Base-by-base conservation (phyloP, 2,113 vertebrate species). In the Phalacrocorax aristotelis region DNA sequence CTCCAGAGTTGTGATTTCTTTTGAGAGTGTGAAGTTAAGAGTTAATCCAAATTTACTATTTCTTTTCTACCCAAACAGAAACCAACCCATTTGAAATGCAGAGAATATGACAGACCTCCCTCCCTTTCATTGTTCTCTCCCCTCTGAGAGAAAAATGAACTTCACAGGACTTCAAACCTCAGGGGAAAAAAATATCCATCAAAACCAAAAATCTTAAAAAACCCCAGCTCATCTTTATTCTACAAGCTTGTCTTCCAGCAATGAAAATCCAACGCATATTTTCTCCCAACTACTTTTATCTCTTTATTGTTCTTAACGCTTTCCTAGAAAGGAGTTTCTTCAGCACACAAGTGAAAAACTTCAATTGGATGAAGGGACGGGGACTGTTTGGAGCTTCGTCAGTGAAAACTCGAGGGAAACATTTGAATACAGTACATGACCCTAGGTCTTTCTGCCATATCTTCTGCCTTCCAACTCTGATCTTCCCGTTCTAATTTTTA, bases 161-260 rank as follows among this genome's bases (percentile, higher is more conserved):
- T 97, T 94, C 89, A 87, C 4, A 95, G 46, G 32, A 84, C 74
- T 93, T 89, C 49, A 95, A 82, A 69, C 32, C 30, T 84, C 36
- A 54, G 6, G 30, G n/a, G 21, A 72, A 38, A 64, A 38, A 38
- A 48, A 48, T 20, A 20, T 20, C 46, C 46, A 48, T 48, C 14
- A 30, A 84, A 68, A n/a, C 3, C 0, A 78, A 54, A 87, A 86
- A 20, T 12, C 18, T 70, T 49, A 4, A 6, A 58, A 68, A 70
- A 23, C 0, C 0, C 7, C 34, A 66, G 52, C 60, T 93, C 44
- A 66, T 95, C 70, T 94, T 95, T 74, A 83, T 82, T 93, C 78
- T 38, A 87, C 49, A 83, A 70, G 69, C n/a, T 81, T 82, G 64
- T 76, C 66, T 80, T 51, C 27, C 54, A 87, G 83, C 70, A 69